Base-by-base conservation (phyloP, 2,888 invertebrate genomes). In the Diadegma fenestrale region DNA sequence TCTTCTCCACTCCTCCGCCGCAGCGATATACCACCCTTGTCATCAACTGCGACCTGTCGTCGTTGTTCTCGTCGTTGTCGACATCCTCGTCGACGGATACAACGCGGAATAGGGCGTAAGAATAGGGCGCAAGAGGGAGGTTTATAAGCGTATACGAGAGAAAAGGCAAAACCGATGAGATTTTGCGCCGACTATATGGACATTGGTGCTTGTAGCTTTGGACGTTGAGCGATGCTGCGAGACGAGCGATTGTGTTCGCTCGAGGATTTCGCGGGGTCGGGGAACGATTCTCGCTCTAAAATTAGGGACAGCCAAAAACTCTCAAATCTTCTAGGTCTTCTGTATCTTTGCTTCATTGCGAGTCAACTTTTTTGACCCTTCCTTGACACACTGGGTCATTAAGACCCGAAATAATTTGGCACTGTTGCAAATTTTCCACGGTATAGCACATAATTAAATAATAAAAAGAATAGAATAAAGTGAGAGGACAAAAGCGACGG, bases 181-280 rank as follows among this genome's bases (percentile, higher is more conserved):
- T 64, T 82, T 80, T 58, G 43, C 58, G 79, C 48, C 69, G 17
- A 45, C 73, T 43, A 68, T 58, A 80, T 80, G 71, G 76, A 72
- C 82, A 82, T 84, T 63, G 91, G 89, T 89, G 78, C 93, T 92
- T 94, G 93, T 94, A 93, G 82, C 88, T 86, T 88, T 85, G 90
- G 93, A 94, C 93, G 90, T 93, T 94, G 93, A 94, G 90, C 92
- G 93, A 94, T 94, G 93, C 89, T 89, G 87, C 90, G 91, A 90
- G 93, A 91, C 91, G 91, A 89, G 86, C 91, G 91, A 93, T 93
- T 93, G 93, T 93, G 92, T 93, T 92, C 91, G 89, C 90, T n/a
- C n/a, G 82, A 66, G 90, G 90, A 51, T 68, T 91, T 92, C 86
- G 88, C 89, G 86, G 87, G 89, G 88, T 88, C 85, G 88, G 82